A percentile compares a stretch with the other conserved stretches of the same genome.
These are phyloP conservation scores for Nibea albiflora DNA, from an alignment of 2,113 vertebrate genomes.

Conservation along the genomic window DNA sequence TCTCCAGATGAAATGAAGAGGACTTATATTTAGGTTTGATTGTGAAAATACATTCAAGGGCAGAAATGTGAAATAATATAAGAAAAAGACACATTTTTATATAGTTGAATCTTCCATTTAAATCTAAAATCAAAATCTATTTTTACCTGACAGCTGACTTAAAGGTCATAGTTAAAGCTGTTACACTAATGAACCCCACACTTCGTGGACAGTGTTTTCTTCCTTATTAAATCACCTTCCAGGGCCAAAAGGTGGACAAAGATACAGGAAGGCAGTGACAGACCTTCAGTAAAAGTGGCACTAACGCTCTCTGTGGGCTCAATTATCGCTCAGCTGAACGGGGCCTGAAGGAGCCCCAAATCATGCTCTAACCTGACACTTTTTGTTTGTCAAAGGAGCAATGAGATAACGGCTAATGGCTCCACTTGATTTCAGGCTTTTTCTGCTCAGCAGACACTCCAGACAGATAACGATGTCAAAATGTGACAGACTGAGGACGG, in stretches of 20 bases:
- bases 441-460: constrained; percentile 19
- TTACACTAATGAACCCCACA: constrained; percentile 51
- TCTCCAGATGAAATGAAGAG: background rate
- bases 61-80: background rate
- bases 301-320: constrained; percentile 45
- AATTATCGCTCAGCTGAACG: constrained; percentile 69
- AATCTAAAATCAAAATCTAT: constrained; percentile 22
- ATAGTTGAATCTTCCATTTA: background rate
- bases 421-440: constrained; percentile 35
- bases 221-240: constrained; percentile 33
- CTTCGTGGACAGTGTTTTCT: constrained; percentile 1
- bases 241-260: constrained; percentile 29
- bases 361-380: constrained; percentile 54
- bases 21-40: background rate
- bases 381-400: constrained; percentile 41
- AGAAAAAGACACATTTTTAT: background rate
- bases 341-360: constrained; percentile 52
- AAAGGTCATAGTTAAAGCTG: constrained; percentile 49
- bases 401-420: constrained; percentile 44
- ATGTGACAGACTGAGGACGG: constrained; percentile 1
- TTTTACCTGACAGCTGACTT: constrained; percentile 23
- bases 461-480: constrained; percentile 23
- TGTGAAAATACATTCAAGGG: background rate
- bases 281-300: constrained; percentile 45
- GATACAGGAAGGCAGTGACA: constrained; percentile 43